Evolutionary conservation across 2,888 invertebrate species (phyloP), one percentile per base, ranked within the genome.

Genomic region (Augiades crinisus): DNA sequence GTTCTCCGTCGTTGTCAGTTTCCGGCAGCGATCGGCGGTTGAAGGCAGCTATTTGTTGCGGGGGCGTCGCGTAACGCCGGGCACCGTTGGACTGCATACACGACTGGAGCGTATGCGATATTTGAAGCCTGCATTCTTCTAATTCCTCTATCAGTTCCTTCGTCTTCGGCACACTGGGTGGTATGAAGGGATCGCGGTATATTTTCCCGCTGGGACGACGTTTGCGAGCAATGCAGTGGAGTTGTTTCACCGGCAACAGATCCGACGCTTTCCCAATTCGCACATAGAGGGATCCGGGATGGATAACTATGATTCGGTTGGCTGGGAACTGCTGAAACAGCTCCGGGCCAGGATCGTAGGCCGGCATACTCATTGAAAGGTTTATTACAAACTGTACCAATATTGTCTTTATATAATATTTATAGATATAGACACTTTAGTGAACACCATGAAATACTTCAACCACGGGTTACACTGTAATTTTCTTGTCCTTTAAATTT

Each of bases 191-290:
- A 65, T 95, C 95, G 3, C 90, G 79, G 61, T 94, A 91, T 41
- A 84, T 81, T 59, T 86, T 83, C 0, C 92, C 93, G 3, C 82
- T 86, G 0, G 84, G 81, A 27, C 90, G 82, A 21, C 92, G 83
- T 73, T 92, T 92, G 54, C 96, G 91, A 0, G 96, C 97, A 52
- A 97, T 92, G 38, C 95, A 96, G 81, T 98, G 98, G 0, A 98
- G 90, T 53, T 98, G 91, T 27, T 94, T 95, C 49, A 95, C 91
- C 6, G 98, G 98, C 72, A 95, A 92, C 2, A 96, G 88, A 78
- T 98, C 98, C 0, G 97, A 96, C 1, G 98, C 98, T 64, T 96
- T 88, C 0, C 98, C 98, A 71, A 98, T 95, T 56, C 98, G 91
- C 16, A 98, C 91, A 77, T 96, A 94, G 40, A 95, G 91, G 0